phyloP scores from a whole-genome alignment of 2,797 vertebrate species.

The Trachurus trachurus region DNA sequence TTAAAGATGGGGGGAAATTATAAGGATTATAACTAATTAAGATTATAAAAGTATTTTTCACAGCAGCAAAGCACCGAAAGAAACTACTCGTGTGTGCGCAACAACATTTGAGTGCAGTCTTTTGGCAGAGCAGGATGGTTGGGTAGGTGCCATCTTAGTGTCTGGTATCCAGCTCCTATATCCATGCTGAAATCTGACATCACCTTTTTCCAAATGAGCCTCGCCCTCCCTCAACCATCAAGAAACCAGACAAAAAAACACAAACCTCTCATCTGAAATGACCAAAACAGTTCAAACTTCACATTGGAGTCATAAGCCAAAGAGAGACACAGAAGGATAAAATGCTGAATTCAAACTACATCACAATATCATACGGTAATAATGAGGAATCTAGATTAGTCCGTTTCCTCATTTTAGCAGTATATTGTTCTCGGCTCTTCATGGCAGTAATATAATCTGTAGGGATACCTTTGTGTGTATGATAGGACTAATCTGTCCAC shows the following conservation, averaged over 20 bases:
- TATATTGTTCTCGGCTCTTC: constrained; percentile 10
- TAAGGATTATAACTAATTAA: too few species aligned
- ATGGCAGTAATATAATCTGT: constrained; percentile 36
- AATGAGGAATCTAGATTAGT: not conserved
- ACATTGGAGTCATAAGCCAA: not conserved
- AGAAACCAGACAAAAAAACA: not conserved
- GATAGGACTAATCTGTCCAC: constrained; percentile 57
- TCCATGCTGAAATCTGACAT: not conserved
- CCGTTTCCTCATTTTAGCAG: constrained; percentile 6
- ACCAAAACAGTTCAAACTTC: not conserved
- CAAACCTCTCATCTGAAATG: not conserved
- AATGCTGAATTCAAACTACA: not conserved
- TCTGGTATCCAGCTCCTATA: not conserved
- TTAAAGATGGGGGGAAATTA: not conserved
- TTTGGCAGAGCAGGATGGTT: not conserved
- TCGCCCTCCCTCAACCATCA: not conserved
- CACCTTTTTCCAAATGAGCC: not conserved
- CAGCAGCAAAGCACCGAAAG: not conserved
- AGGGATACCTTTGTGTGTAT: constrained; percentile 50
- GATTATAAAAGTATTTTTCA: not conserved
- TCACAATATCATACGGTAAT: not conserved
- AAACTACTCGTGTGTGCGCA: not conserved
- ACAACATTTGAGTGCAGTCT: not conserved
- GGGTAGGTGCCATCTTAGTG: not conserved
- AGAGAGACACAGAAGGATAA: not conserved